phyloP scores from a whole-genome alignment of 23 tunicate genomes.

The Halocynthia aurantium region DNA sequence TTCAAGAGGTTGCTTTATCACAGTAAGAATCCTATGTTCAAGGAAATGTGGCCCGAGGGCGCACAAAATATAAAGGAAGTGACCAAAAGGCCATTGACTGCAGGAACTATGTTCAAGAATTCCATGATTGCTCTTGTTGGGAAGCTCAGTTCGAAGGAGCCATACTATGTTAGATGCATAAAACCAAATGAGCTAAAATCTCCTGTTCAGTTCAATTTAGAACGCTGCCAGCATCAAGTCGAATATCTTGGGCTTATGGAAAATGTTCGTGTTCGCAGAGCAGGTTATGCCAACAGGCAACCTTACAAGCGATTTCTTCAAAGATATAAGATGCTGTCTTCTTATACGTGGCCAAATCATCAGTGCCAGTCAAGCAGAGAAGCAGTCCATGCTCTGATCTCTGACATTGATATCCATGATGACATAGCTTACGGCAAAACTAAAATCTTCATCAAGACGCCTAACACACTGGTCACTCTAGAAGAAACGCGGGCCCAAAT shows the following conservation, averaged over 20 bases:
- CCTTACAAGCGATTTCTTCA: conserved; percentile 88
- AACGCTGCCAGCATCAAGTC: conserved; percentile 88
- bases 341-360: conserved; percentile 98
- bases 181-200: conserved; percentile 97
- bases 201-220: conserved; percentile 75
- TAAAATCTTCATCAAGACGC: conserved; percentile 83
- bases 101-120: conserved; percentile 91
- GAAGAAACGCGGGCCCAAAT: conserved; percentile 71
- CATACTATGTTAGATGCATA: conserved; percentile 93
- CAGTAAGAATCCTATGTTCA: conserved; percentile 61
- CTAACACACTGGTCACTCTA: conserved; percentile 73
- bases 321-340: conserved; percentile 92
- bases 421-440: conserved; percentile 98
- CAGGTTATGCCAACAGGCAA: conserved; percentile 96
- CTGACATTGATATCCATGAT: conserved; percentile 31
- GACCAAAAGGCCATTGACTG: conserved; percentile 92
- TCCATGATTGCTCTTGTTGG: conserved; percentile 89
- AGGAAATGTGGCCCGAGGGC: conserved; percentile 96
- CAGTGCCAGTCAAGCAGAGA: conserved; percentile 73
- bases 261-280: conserved; percentile 90
- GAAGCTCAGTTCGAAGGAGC: conserved; percentile 88
- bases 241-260: conserved; percentile 80
- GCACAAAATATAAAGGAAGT: conserved; percentile 84
- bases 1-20: conserved; percentile 84
- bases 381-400: conserved; percentile 60